A percentile compares a stretch with the other conserved stretches of the same genome.
Conservation (phyloP, 2,113 vertebrate species). For the Nothocercus nigrocapillus region DNA sequence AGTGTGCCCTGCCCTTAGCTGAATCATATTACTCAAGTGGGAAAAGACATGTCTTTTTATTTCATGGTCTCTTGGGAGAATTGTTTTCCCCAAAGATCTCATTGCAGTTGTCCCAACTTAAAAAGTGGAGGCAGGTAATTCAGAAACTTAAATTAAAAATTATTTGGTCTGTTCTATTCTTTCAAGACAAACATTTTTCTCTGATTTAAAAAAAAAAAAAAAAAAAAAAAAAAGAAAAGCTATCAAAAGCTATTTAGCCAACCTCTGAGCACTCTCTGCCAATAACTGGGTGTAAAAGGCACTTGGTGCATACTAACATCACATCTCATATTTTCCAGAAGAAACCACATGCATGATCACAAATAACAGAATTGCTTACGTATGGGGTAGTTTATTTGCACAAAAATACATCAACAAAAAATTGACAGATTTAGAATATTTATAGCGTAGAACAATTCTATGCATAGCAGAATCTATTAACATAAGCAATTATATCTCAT, state of each 20-base stretch:
- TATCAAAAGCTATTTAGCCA: background rate
- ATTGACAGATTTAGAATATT: background rate
- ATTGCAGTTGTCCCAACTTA: background rate
- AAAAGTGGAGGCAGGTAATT: background rate
- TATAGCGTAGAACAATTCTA: background rate
- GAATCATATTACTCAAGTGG: background rate
- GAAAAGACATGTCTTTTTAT: background rate
- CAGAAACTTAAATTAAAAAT: background rate
- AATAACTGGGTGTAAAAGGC: background rate
- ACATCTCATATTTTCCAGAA: background rate
- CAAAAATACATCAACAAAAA: background rate
- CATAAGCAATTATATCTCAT: constrained; percentile 18
- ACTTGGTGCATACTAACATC: background rate
- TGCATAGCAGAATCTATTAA: background rate
- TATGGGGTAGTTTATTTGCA: background rate
- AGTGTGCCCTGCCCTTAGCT: background rate
- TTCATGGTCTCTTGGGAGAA: background rate
- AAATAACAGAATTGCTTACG: background rate
- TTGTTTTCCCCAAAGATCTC: background rate
- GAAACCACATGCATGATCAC: background rate
- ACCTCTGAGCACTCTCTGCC: background rate
- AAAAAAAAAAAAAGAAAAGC: background rate
- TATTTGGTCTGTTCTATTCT: background rate
- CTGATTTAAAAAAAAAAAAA: background rate
- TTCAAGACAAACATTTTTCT: background rate